Base-by-base conservation (phyloP, 2,888 invertebrate genomes). In the Acanthosoma haemorrhoidale region DNA sequence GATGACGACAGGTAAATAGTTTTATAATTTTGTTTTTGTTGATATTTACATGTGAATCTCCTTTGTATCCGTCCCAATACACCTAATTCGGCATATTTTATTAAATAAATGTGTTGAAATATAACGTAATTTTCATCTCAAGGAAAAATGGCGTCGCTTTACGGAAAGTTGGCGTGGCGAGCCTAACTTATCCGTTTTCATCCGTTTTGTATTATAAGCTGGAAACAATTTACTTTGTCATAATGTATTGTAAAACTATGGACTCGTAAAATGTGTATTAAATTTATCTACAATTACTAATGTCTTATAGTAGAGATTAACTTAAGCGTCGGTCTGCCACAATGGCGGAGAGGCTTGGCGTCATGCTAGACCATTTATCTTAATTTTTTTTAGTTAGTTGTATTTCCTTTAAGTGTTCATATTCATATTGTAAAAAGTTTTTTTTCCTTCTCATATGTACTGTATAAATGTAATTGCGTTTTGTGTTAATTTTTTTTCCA, bases 1-100 rank as follows among this genome's bases (percentile, higher is more conserved):
- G 90, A 90, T 83, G 91, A 91, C 82, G 91, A 80, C 75, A 78
- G 79, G 79, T 79, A 78, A 70, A 75, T 71, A 32, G 63, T 41
- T 70, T 69, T 59, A 15, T 51, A 6, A 51, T 25, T 58, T 61
- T 25, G 16, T 29, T 58, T 39, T 61, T 41, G 31, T 41, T 41
- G 32, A 58, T 13, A 11, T 25, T n/a, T 43, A 15, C 29, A 34
- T 58, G 25, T 36, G 15, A 38, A 32, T 57, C 18, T 64, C 58
- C 57, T 71, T n/a, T 51, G 34, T 68, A 67, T 69, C 67, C 72
- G 51, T 67, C 66, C 71, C n/a, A 41, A 51, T 43, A 59, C 31
- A 67, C 67, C 64, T 32, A 63, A 21, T 59, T 69, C 58, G 51
- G 58, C 58, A 32, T 34, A 69, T 61, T 69, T 68, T 63, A 16